Evolutionary conservation across 2,797 vertebrate species (phyloP), one percentile per base, ranked within the genome.

Genomic region (Poliocrania exsul): DNA sequence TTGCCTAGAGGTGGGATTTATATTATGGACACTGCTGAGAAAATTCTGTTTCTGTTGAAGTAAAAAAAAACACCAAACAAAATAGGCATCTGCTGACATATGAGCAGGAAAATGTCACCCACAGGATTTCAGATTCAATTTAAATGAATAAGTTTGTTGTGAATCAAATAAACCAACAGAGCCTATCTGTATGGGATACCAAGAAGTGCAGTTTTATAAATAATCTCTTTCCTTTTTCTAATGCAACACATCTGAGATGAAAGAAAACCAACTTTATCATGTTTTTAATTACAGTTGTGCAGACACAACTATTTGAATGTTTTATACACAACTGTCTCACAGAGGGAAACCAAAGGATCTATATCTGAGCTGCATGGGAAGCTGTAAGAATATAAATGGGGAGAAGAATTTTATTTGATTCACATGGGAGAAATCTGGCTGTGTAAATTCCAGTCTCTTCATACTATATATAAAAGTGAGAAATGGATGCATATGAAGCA

Each of bases 121-220:
- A 1, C 18, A 28, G 44, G 50, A 65, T 84, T 88, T 84, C 66
- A 79, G 47, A 60, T 77, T 92, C 25, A 53, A 73, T 93, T 86
- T 69, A 51, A 88, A 84, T 81, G 11, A 84, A 66, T 58, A 49
- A 88, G 40, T 25, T 66, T 62, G 12, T 35, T 69, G 31, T 64
- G 58, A 60, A 84, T 82, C 90, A 81, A 83, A 66, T 87, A 94
- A 93, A 54, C 33, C 86, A 86, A 14, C 16, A 44, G 62, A 81
- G 28, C 18, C 2, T 79, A 65, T 56, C 58, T 69, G 3, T 62
- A 56, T 25, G 29, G 42, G 51, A 79, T 54, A 69, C 16, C 21
- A 62, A 57, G 44, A 66, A 60, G 10, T n/a, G 3, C 9, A 49
- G 16, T 33, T 75, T 29, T 35, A 31, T 40, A 84, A 85, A 49